phyloP scores from a whole-genome alignment of 2,888 invertebrate species.

The Athalia rosae region DNA sequence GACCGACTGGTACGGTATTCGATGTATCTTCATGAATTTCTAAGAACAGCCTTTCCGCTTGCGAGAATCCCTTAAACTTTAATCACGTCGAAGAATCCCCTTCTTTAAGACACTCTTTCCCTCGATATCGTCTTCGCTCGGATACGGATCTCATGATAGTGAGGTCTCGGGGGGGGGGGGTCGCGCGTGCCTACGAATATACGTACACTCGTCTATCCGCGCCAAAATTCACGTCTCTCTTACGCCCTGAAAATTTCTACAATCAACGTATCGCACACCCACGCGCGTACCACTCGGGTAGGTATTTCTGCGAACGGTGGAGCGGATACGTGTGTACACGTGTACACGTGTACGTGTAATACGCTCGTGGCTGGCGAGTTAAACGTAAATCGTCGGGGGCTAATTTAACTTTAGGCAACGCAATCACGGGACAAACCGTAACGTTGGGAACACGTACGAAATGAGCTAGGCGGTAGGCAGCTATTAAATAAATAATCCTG shows the following conservation, averaged over 20 bases:
- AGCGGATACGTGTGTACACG: too few species aligned
- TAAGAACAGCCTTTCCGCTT: conserved; percentile 24
- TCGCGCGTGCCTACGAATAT: neutral
- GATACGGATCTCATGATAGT: conserved; percentile 32
- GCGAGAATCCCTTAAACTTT: conserved; percentile 37
- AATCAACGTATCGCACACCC: neutral
- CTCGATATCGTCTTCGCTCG: conserved; percentile 8
- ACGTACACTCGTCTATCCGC: conserved; percentile 22
- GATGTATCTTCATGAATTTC: conserved; percentile 41
- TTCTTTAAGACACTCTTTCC: conserved; percentile 33
- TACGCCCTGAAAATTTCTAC: conserved; percentile 3
- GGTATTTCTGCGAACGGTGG: too few species aligned
- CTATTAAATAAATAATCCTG: conserved; percentile 45
- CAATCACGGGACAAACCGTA: conserved; percentile 34
- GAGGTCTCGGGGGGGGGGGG: conserved; percentile 22
- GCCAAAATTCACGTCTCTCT: conserved; percentile 16
- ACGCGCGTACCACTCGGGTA: neutral
- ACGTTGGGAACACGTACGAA: conserved; percentile 40
- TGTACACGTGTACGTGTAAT: neutral
- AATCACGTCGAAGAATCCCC: conserved; percentile 41
- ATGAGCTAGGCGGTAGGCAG: conserved; percentile 21
- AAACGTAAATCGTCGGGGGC: conserved; percentile 34
- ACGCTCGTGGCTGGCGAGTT: conserved; percentile 2
- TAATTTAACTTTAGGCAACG: conserved; percentile 40
- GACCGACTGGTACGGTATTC: conserved; percentile 19